phyloP scores from a whole-genome alignment of 92 coral and sea anemone genomes.

The Umimayanthus kanabou region DNA sequence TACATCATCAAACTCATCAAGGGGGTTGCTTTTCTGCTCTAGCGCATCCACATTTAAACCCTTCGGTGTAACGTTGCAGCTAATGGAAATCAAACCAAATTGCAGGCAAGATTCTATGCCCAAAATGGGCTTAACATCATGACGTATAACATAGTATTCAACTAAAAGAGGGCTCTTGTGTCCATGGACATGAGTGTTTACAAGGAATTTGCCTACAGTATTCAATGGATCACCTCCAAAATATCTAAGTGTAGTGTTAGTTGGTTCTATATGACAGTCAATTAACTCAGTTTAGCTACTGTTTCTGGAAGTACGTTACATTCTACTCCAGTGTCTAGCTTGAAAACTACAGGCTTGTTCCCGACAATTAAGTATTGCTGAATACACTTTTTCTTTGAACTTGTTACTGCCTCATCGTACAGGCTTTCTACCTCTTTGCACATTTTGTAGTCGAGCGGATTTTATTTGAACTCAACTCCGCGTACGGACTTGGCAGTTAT shows the following conservation, averaged over 20 bases:
- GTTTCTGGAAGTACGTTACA: background rate
- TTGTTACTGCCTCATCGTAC: no score
- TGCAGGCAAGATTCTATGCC: slow-evolving; percentile 56
- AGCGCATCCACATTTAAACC: no score
- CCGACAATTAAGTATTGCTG: no score
- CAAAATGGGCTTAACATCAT: slow-evolving; percentile 51
- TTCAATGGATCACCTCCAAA: background rate
- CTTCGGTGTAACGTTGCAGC: no score
- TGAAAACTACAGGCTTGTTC: no score
- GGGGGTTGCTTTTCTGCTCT: background rate
- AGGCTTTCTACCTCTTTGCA: no score
- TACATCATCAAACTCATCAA: slow-evolving; percentile 48
- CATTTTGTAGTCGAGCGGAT: slow-evolving; percentile 6
- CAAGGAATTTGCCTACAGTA: no score
- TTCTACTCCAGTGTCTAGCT: no score
- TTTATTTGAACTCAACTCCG: background rate
- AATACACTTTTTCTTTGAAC: no score
- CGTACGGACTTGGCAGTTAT: no score
- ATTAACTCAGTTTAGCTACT: background rate
- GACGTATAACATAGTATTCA: slow-evolving; percentile 53
- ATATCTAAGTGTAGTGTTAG: background rate
- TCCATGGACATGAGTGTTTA: slow-evolving; percentile 7
- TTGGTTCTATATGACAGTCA: background rate
- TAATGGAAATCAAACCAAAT: no score
- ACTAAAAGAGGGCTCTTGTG: slow-evolving; percentile 27